A percentile compares a stretch with the other conserved stretches of the same genome.
Evolutionary conservation across 2,113 vertebrate species (phyloP).

Genomic region (Trichechus manatus): DNA sequence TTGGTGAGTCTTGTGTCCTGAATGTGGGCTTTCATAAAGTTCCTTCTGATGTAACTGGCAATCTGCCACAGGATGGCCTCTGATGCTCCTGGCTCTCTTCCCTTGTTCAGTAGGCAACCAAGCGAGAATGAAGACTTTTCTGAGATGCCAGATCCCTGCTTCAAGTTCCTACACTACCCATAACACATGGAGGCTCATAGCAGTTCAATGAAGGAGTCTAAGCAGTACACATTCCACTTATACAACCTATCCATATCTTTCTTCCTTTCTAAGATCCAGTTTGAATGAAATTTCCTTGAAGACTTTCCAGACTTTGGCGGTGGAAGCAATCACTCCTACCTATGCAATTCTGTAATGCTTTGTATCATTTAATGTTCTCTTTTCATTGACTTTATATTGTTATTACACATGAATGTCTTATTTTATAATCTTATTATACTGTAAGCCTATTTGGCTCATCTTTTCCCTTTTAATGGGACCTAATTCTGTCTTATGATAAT

Average conservation of each 20-base stretch:
- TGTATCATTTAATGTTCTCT: background rate
- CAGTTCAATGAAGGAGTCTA: background rate
- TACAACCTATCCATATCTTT: background rate
- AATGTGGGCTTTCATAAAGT: background rate
- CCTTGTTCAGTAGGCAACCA: background rate
- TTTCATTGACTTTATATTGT: background rate
- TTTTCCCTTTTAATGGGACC: background rate
- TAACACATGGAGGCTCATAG: background rate
- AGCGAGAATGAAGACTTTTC: background rate
- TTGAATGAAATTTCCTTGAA: background rate
- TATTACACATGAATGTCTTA: background rate
- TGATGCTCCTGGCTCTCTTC: background rate
- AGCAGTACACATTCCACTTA: background rate
- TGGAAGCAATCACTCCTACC: background rate
- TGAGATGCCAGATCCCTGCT: background rate
- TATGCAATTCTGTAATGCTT: background rate
- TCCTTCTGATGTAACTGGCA: background rate
- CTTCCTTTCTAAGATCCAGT: background rate
- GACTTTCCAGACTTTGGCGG: background rate
- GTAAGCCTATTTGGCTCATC: background rate
- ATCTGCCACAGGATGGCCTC: background rate
- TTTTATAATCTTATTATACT: background rate
- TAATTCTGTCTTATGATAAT: background rate
- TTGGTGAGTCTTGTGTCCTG: background rate
- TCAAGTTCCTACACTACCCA: background rate